Base-by-base conservation (phyloP, 2,113 vertebrate genomes). In the Rhynchomys soricoides region DNA sequence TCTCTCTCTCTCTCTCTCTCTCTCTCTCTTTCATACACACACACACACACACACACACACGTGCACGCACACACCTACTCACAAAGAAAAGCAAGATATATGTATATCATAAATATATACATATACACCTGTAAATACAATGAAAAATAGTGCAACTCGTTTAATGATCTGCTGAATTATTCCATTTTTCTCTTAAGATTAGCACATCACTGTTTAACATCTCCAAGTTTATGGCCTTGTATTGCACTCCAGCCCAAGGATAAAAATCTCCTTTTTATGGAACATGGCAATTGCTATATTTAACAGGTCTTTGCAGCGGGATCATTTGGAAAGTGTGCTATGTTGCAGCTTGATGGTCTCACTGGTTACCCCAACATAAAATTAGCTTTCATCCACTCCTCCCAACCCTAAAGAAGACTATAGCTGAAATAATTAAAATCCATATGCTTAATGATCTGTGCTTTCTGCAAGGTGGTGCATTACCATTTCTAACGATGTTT, bases 351-450 rank as follows among this genome's bases (percentile, higher is more conserved):
- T 96, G 89, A 83, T 94, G n/a, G 81, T 70, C 91, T 97, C 94
- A 40, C 85, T 97, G 77, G 55, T 26, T 96, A 89, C 83, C 92
- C 52, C 92, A 57, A 74, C 52, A 64, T 82, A 11, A 88, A 96
- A 79, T 96, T 93, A 85, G 73, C 4, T 62, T 94, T 2, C 13
- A 62, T 77, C 92, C 24, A 96, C 79, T 97, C 93, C 85, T 92
- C 15, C 78, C 16, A 97, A 71, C 50, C 73, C 89, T 57, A 90
- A 95, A 95, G 97, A 97, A 96, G 48, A 66, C 92, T 93, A 48
- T 82, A 94, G 77, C 92, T 98, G 95, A 96, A 96, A 95, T 98
- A 98, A 98, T 98, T 98, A 98, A 98, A 98, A 96, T 98, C 94
- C 90, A 89, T 81, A 74, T 3, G 26, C 97, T 97, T 96, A 98